Evolutionary conservation across 2,797 vertebrate species (phyloP).

Genomic region (Gymnothorax reevesii): DNA sequence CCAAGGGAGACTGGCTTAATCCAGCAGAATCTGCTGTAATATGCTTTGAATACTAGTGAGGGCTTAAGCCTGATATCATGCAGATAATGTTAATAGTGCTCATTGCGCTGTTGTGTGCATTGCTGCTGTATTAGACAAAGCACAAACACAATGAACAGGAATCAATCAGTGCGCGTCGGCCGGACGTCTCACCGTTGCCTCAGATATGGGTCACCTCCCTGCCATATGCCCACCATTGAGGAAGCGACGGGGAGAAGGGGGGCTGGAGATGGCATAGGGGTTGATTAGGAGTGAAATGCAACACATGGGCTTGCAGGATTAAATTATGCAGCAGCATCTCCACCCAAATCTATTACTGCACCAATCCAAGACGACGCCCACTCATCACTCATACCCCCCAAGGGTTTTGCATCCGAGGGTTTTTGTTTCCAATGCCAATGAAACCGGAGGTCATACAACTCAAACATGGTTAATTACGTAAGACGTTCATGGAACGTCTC

Average conservation of each 20-base stretch:
- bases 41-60: no score
- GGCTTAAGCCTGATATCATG: no score
- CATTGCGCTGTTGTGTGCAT: no score
- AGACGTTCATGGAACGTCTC: neutral
- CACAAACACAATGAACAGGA: neutral
- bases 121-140: neutral
- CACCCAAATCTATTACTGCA: neutral
- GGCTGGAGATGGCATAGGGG: constrained; percentile 21
- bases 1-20: no score
- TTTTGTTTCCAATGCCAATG: neutral
- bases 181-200: neutral
- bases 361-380: neutral
- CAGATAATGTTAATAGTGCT: no score
- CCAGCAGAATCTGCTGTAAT: no score
- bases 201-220: neutral
- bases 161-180: neutral
- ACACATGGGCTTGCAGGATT: constrained; percentile 47
- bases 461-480: neutral
- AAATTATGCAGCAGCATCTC: constrained; percentile 20
- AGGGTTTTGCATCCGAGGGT: neutral
- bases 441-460: neutral
- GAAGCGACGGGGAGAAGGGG: neutral
- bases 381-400: neutral
- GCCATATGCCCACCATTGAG: neutral
- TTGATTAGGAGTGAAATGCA: constrained; percentile 52